These are phyloP conservation scores for Salmo trutta DNA, from an alignment of 2,797 vertebrate species.

Conservation along the genomic window DNA sequence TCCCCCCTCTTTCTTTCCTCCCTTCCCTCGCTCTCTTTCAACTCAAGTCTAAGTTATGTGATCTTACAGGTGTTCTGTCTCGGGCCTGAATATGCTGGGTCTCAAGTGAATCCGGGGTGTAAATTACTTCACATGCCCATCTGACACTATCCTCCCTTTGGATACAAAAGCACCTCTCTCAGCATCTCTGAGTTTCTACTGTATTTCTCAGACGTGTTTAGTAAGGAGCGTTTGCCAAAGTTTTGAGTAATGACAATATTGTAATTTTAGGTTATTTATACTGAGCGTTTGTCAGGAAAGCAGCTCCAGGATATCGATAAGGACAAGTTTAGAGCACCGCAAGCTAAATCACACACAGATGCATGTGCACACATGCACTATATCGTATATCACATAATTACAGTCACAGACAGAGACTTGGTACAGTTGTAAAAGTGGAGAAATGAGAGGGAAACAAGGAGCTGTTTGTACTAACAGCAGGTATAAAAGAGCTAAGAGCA, in stretches of 20 bases:
- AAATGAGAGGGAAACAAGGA: neutral
- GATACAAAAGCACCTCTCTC: neutral
- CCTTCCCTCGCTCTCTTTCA: constrained; percentile 23
- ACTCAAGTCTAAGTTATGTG: constrained; percentile 39
- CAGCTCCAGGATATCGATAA: constrained; percentile 26
- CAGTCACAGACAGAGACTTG: constrained; percentile 34
- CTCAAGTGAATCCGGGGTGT: constrained; percentile 23
- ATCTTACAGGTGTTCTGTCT: constrained; percentile 39
- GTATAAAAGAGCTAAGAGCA: too few relatives aligned
- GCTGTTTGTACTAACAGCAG: too few relatives aligned
- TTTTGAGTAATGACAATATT: constrained; percentile 32
- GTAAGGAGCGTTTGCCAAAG: constrained; percentile 11
- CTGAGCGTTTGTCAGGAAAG: constrained; percentile 22
- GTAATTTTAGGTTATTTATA: constrained; percentile 43
- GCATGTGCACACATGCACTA: constrained; percentile 24
- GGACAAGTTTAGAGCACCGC: constrained; percentile 45
- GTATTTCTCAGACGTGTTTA: constrained; percentile 29
- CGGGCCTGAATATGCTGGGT: constrained; percentile 2
- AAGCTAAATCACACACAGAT: constrained; percentile 51
- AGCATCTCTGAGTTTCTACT: constrained; percentile 9
- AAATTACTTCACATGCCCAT: constrained; percentile 26
- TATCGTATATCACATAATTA: constrained; percentile 11
- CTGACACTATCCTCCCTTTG: neutral
- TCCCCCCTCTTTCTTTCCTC: constrained; percentile 25
- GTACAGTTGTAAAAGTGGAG: constrained; percentile 40